Evolutionary conservation across 1,140 invertebrate genomes (phyloP).

Genomic region (Sipha flava): DNA sequence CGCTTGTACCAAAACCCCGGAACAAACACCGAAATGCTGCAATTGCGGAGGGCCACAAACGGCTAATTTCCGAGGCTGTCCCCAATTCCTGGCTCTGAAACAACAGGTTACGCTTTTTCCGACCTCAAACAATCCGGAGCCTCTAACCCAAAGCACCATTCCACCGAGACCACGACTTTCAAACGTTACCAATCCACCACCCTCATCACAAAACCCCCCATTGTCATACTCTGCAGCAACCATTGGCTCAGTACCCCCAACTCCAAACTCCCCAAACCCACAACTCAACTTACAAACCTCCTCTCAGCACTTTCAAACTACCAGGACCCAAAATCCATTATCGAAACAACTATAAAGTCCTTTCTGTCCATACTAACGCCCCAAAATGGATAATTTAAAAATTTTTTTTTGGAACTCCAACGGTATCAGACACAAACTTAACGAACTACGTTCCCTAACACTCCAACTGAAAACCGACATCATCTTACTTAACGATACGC

Average conservation of each 20-base stretch:
- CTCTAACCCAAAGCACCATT: no score
- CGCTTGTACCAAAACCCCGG: background rate
- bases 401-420: background rate
- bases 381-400: background rate
- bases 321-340: background rate
- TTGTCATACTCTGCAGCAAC: no score
- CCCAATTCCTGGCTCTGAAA: background rate
- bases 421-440: background rate
- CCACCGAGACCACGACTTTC: no score
- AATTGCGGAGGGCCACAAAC: background rate
- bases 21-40: background rate
- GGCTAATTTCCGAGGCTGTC: background rate
- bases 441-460: background rate
- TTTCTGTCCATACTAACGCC: background rate
- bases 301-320: background rate
- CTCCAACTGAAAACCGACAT: background rate
- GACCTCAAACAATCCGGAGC: no score
- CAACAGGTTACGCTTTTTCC: no score
- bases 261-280: no score
- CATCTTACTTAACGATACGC: background rate
- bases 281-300: background rate
- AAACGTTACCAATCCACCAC: no score
- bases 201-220: no score
- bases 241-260: no score
- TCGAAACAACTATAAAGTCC: background rate